phyloP scores from a whole-genome alignment of 1,140 invertebrate species.

The Eurytemora carolleeae region DNA sequence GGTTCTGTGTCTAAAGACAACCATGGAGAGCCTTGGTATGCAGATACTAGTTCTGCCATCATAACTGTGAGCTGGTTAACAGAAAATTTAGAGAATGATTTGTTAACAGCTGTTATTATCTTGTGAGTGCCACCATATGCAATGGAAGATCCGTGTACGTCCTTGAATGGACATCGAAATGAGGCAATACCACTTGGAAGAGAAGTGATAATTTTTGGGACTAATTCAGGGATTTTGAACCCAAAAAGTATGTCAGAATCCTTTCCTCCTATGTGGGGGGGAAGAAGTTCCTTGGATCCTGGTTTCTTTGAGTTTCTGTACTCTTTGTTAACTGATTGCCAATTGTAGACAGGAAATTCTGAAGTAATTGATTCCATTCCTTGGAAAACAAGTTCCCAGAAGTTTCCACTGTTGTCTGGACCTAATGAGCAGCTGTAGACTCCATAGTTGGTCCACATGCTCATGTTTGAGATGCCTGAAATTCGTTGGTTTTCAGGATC shows the following conservation, averaged over 20 bases:
- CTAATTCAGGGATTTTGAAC: background rate
- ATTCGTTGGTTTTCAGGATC: background rate
- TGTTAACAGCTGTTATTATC: background rate
- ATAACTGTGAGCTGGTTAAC: background rate
- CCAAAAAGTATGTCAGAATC: background rate
- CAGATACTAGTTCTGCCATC: background rate
- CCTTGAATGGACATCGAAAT: background rate
- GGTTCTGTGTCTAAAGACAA: background rate
- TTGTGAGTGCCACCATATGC: background rate
- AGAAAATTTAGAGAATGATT: background rate
- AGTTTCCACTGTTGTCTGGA: background rate
- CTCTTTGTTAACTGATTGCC: background rate
- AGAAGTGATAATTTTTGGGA: background rate
- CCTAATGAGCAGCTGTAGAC: background rate
- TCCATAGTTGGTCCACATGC: background rate
- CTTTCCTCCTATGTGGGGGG: background rate
- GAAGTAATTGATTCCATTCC: background rate
- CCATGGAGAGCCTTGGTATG: background rate
- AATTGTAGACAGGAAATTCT: background rate
- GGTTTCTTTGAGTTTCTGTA: background rate
- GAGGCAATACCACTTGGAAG: background rate
- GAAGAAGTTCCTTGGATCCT: background rate
- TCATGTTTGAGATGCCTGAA: background rate
- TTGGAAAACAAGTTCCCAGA: background rate
- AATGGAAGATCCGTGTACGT: background rate